Base-by-base conservation (phyloP, 2,797 vertebrate genomes). In the Pseudomugil tenellus region DNA sequence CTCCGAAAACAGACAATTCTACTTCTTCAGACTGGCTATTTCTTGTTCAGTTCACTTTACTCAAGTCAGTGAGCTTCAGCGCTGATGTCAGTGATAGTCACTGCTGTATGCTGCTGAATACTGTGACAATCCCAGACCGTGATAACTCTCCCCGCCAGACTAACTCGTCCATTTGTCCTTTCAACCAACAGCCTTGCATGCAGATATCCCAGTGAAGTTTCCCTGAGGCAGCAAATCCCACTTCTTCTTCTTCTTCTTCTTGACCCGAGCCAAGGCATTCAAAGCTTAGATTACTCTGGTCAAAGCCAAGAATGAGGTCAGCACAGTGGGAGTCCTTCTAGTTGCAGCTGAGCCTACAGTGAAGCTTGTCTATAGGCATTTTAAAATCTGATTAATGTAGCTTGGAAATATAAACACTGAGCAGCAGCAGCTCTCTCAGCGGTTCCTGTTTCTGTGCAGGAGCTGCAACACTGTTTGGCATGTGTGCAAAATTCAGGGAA, bases 251-350 rank as follows among this genome's bases (percentile, higher is more conserved):
- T 32, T 69, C 39, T 48, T 78, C 78, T 87, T 83, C 79, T 31
- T 55, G 75, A 79, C n/a, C 39, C 77, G 59, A 77, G 67, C 80
- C 62, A 17, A 72, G 68, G 74, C 81, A 81, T 83, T 87, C 74
- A 84, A 74, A 83, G 86, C 87, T 79, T 86, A 91, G 87, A 90
- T 89, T 89, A 89, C 84, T 74, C 68, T 72, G 87, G 82, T 80
- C 86, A 79, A 77, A 86, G 82, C 72, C 78, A 77, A 82, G 79
- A 90, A 90, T 89, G 85, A 92, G 91, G 90, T 89, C 90, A 92
- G 63, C 85, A 67, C 88, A 89, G 87, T 69, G 34, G 87, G 90
- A 83, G 86, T 74, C 80, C 77, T 72, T 83, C 80, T 76, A 75
- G 71, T 85, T 83, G 77, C 79, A 84, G 76, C 43, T 74, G 84